Evolutionary conservation across 37 sponge, comb jelly and placozoan genomes (phyloP).

Genomic region (Chondrosia reniformis): DNA sequence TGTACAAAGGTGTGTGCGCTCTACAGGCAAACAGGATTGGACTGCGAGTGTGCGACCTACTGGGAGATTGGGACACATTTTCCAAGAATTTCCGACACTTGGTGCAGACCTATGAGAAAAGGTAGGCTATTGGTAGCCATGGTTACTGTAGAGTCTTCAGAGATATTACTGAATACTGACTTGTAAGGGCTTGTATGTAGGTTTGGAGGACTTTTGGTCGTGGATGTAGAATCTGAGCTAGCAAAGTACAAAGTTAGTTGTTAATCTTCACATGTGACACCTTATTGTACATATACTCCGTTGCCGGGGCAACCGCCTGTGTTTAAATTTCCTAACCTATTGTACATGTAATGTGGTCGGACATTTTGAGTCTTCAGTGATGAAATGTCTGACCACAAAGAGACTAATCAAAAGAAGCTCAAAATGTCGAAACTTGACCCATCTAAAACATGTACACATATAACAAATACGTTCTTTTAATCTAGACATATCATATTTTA

Average conservation of each 20-base stretch:
- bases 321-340: too few species aligned
- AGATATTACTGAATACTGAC: neutral
- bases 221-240: constrained; percentile 61
- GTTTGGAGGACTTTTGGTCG: constrained; percentile 62
- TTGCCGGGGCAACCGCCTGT: too few species aligned
- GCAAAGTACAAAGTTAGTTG: constrained; percentile 44
- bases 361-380: too few species aligned
- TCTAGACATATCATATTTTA: too few species aligned
- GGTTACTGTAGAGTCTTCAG: neutral
- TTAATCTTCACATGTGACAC: neutral
- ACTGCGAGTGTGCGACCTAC: constrained; percentile 83
- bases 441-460: too few species aligned
- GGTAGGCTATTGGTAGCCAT: neutral
- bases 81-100: neutral
- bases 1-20: neutral
- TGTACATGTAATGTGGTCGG: too few species aligned
- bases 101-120: constrained; percentile 3
- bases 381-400: too few species aligned
- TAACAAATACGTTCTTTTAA: too few species aligned
- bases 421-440: too few species aligned
- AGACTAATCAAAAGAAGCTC: too few species aligned
- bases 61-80: constrained; percentile 44
- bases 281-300: too few species aligned
- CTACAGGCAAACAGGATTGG: constrained; percentile 50
- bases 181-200: neutral